Evolutionary conservation across 2,888 invertebrate genomes (phyloP), one percentile per base, ranked within the genome.

Genomic region (Agriopis leucophaearia): DNA sequence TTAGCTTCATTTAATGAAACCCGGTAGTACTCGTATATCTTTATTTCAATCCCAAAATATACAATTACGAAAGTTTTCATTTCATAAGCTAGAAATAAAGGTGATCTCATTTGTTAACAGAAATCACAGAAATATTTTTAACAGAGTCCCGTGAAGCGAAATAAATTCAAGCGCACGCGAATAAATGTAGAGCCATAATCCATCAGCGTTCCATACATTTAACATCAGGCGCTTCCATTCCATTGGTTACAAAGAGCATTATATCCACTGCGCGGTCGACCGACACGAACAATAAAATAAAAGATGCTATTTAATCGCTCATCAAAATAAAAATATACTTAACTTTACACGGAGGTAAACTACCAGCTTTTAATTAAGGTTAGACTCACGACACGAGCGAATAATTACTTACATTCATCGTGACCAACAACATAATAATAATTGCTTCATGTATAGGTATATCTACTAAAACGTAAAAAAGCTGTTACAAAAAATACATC

Each of bases 201-300:
- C 81, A 84, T 85, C 83, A 84, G 70, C 70, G 77, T 81, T 83
- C 84, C 84, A 82, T 81, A 87, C 82, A 84, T 81, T 83, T 79
- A 81, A 83, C 84, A 83, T 84, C 79, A 83, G 83, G 83, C 83
- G 84, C 83, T 88, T 88, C 85, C 88, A 81, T 82, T 84, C 81
- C 86, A 89, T 83, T 87, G 88, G 78, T 77, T 81, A 78, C 85
- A 84, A 86, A 85, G 81, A 84, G 83, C 83, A 84, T 88, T 88
- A 87, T 82, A 83, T 81, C 77, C 79, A 80, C 78, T 76, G 73
- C 73, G 36, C 52, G 51, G 38, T 65, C 66, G 63, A 71, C 71
- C 73, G 77, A 78, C 74, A 68, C 72, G 60, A 75, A 64, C 81
- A 81, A 85, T 83, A 84, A 82, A 86, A 88, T 85, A 86, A 88